Evolutionary conservation across 2,113 vertebrate species (phyloP), one percentile per base, ranked within the genome.

Genomic region (Tenrec ecaudatus): DNA sequence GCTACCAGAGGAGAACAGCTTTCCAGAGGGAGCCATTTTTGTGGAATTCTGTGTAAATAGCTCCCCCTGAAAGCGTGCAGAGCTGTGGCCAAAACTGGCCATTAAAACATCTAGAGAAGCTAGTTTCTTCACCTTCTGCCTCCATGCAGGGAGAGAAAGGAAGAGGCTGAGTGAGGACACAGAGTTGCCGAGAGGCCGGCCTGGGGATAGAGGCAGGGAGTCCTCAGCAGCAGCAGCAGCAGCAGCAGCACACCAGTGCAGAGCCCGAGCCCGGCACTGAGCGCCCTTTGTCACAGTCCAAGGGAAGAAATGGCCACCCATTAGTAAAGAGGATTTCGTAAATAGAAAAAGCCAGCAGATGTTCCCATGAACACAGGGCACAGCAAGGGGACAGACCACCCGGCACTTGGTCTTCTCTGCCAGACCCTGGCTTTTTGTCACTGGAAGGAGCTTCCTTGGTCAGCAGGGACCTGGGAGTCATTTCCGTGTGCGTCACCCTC

Each of bases 1-100:
- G 38, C 36, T 15, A 16, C 40, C 5, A 23, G 47, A 66, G 33
- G 47, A 53, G 47, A 53, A 53, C 47, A 5, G 47, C 47, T 53
- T 10, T 53, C 47, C 11, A 14, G 9, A 53, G 47, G 47, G 47
- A 53, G 47, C 12, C 47, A 53, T 53, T 53, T 53, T 10, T 86
- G 77, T 19, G 22, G 31, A 27, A 9, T 31, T 62, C 75, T 29
- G 4, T 29, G 43, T 53, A 87, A 81, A 69, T 5, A 31, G 9
- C 2, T 15, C 57, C 38, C 83, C 31, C 1, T 16, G 1, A 29
- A 93, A 86, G 71, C 15, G 10, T 29, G 69, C 58, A 43, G 1
- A 10, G 3, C 17, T 38, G 6, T 58, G 43, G 19, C 19, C 3
- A 15, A 6, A 8, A 3, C n/a, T 38, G 11, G 2, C 6, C 12